phyloP scores from a whole-genome alignment of 2,888 invertebrate genomes.

The Patella pellucida region DNA sequence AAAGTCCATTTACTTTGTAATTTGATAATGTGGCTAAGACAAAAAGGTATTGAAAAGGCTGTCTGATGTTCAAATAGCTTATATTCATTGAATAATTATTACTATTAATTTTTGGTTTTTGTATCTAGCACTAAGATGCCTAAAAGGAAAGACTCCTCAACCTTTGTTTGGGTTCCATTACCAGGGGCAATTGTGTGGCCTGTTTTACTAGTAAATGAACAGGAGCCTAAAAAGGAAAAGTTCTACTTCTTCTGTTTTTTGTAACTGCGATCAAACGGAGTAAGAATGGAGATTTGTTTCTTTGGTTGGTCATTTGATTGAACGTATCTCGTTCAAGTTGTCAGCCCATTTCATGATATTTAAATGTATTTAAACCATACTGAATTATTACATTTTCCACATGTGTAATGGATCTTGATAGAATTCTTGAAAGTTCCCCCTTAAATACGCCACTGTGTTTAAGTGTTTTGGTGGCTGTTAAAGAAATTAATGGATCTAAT shows the following conservation, averaged over 20 bases:
- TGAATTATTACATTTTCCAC: slow-evolving; percentile 1
- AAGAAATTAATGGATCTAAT: slow-evolving; percentile 3
- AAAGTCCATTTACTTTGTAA: background rate
- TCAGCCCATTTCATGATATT: slow-evolving; percentile 6
- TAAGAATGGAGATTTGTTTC: background rate
- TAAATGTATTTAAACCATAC: background rate
- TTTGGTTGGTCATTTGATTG: background rate
- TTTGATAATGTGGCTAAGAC: background rate
- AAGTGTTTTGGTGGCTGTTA: background rate
- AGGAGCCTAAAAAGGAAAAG: slow-evolving; percentile 1
- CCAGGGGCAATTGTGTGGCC: slow-evolving; percentile 3
- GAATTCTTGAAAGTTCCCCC: background rate
- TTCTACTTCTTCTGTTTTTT: slow-evolving; percentile 5
- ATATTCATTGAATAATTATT: slow-evolving; percentile 5
- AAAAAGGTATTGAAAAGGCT: background rate
- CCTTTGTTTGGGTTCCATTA: slow-evolving; percentile 3
- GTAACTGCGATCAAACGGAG: slow-evolving; percentile 5
- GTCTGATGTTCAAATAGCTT: background rate
- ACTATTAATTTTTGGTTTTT: background rate
- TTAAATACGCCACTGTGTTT: slow-evolving; percentile 2
- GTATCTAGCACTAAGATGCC: slow-evolving; percentile 5
- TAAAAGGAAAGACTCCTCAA: background rate
- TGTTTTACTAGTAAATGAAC: background rate
- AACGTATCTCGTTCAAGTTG: slow-evolving; percentile 1
- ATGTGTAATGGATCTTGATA: slow-evolving; percentile 10